Evolutionary conservation across 1,140 invertebrate genomes (phyloP), one percentile per base, ranked within the genome.

Genomic region (Diachasma alloeum): DNA sequence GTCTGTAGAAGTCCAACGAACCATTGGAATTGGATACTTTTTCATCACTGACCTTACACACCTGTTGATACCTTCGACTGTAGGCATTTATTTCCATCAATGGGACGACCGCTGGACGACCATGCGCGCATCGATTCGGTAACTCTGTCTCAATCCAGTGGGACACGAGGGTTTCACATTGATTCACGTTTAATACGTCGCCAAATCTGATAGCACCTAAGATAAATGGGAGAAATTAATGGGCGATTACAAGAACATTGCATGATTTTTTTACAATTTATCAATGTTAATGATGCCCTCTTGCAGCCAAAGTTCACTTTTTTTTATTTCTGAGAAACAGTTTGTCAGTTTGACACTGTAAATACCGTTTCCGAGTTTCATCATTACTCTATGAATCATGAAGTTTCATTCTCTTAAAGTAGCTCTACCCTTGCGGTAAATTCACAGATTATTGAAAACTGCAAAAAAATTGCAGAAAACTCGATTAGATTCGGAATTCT

Each of bases 141-240:
- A 81, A 81, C 72, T 86, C 83, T 4, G 87, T 89, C 46, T 81
- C 63, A 36, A 74, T 80, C 53, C 89, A 82, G 48, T 83, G 80
- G 72, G 84, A 70, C 4, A 90, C 66, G 15, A 90, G 80, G 46
- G 63, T 74, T 15, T 80, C 75, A 39, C 87, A 90, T 74, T 89
- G 82, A 24, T 84, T 66, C 4, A 84, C 22, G 37, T 79, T 83
- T 37, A 90, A 75, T 10, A 81, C 79, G 83, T 89, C 80, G 1
- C 88, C 88, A 74, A 90, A 90, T 83, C 87, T 90, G 5, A 89
- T 87, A n/a, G 87, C 85, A 74, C 85, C 88, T 89, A 72, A 76
- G 83, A 81, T 73, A 78, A 71, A 72, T 69, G 72, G n/a, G 48
- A 46, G 66, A 46, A 24, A 56, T 36, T 53, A 67, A 66, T 68